Conservation (phyloP, 2,113 vertebrate species). For the Recurvirostra avosetta region DNA sequence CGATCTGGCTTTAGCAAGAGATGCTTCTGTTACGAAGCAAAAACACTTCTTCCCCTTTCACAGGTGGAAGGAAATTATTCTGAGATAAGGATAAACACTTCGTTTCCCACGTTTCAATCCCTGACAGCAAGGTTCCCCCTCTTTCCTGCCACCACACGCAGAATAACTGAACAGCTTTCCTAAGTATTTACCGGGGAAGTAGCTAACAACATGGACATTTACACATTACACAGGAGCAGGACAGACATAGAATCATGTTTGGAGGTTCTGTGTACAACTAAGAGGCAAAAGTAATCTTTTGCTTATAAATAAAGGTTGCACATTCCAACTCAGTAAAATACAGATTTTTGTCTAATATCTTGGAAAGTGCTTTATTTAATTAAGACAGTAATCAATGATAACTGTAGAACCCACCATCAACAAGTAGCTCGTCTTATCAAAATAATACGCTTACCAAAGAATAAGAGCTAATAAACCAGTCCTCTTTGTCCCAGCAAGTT, state of each 20-base stretch:
- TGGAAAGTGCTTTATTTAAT: background rate
- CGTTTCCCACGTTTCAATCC: background rate
- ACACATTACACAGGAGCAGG: no score
- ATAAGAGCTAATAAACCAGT: background rate
- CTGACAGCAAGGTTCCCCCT: background rate
- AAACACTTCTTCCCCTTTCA: background rate
- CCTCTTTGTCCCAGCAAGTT: slow-evolving; percentile 20
- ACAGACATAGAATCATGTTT: background rate
- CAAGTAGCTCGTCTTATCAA: background rate
- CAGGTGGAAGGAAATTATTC: background rate
- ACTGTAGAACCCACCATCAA: background rate
- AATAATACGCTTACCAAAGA: slow-evolving; percentile 61
- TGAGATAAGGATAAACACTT: background rate
- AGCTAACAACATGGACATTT: background rate
- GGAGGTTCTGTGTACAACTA: background rate
- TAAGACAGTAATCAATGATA: background rate
- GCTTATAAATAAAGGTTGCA: background rate
- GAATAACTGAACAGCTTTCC: background rate
- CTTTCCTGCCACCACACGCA: background rate
- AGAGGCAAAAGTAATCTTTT: background rate
- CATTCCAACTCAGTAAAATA: background rate
- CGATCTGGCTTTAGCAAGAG: background rate
- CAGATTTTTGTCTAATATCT: background rate
- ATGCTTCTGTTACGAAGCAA: background rate
- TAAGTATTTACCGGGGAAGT: background rate